phyloP scores from a whole-genome alignment of 2,113 vertebrate species.

The Helogale parvula region DNA sequence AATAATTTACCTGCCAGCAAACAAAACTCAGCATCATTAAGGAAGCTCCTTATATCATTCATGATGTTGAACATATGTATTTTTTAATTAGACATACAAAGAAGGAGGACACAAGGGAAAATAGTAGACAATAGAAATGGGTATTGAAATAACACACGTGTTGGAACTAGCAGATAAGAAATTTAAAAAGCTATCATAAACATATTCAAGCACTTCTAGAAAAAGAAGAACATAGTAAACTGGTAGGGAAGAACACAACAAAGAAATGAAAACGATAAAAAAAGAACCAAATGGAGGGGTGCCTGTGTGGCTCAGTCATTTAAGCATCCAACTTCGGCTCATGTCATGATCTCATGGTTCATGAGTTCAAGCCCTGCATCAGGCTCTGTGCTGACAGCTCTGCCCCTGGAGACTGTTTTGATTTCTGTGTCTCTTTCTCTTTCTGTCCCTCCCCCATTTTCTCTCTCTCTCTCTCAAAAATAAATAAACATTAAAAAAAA shows the following conservation, averaged over 20 bases:
- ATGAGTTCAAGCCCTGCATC: no score
- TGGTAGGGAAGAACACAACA: neutral
- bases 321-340: no score
- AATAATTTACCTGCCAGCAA: neutral
- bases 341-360: no score
- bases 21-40: neutral
- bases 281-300: neutral
- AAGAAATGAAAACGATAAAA: neutral
- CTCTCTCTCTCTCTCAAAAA: no score
- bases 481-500: neutral
- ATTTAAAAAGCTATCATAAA: neutral
- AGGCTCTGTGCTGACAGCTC: no score
- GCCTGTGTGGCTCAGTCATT: no score
- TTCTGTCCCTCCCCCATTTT: no score
- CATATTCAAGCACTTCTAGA: neutral
- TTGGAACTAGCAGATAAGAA: neutral
- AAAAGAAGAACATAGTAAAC: neutral
- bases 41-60: neutral
- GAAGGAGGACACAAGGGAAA: neutral
- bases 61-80: neutral
- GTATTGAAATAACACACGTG: neutral
- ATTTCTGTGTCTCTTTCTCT: no score
- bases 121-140: neutral
- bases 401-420: no score
- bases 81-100: neutral